These are phyloP conservation scores for Elachura formosa DNA, from an alignment of 2,113 vertebrate species.

Conservation along the genomic window DNA sequence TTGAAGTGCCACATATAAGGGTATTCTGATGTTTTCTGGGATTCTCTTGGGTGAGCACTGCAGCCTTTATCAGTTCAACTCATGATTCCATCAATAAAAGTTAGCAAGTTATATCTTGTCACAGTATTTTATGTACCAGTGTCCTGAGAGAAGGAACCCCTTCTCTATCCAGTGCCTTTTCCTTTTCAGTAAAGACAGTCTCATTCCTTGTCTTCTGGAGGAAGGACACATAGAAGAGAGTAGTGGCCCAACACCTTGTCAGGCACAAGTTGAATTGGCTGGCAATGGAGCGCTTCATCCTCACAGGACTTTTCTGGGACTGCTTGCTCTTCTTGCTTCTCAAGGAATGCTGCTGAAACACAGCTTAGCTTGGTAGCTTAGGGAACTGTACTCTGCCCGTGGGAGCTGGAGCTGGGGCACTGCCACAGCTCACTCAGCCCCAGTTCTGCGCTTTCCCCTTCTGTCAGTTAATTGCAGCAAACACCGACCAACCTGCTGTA, in stretches of 20 bases:
- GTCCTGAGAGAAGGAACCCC: neutral
- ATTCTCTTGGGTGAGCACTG: neutral
- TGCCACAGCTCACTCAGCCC: neutral
- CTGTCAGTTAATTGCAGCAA: neutral
- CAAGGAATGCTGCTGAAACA: neutral
- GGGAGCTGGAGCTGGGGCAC: neutral
- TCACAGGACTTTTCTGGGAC: neutral
- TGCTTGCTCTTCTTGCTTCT: neutral
- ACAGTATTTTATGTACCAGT: neutral
- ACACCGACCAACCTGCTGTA: accelerated
- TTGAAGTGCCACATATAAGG: neutral
- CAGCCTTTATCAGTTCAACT: neutral
- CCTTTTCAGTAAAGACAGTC: neutral
- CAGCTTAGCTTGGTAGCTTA: accelerated
- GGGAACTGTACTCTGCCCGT: accelerated
- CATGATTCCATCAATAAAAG: neutral
- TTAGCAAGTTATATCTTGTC: neutral
- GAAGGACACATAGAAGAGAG: neutral
- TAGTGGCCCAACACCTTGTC: neutral
- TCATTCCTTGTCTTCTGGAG: neutral
- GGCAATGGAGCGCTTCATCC: neutral
- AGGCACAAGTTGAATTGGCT: neutral
- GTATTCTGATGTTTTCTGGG: neutral
- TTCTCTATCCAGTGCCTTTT: neutral
- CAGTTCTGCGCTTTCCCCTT: neutral